Base-by-base conservation (phyloP, 1,140 invertebrate species). In the Heliconius eleuchia region DNA sequence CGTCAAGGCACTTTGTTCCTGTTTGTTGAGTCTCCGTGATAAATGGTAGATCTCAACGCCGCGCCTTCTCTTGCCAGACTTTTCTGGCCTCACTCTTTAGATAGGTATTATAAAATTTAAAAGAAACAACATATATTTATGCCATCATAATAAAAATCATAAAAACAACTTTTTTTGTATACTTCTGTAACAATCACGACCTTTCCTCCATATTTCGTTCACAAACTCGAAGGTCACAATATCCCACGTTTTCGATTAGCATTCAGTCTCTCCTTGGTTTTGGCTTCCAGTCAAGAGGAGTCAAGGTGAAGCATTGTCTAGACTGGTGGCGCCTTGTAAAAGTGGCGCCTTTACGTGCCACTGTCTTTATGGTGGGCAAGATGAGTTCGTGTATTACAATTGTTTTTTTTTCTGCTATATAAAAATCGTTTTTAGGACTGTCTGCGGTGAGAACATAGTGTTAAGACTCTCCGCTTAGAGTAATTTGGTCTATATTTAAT, bases 261-360 rank as follows among this genome's bases (percentile, higher is more conserved):
- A 66, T 66, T 66, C 11, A 2, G 4, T 66, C 13, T 66, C 4
- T 66, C 23, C 23, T 27, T 16, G 6, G 27, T 30, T 72, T 72
- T 72, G 71, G 71, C 71, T 72, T 72, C 71, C 37, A 72, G 71
- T 72, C 71, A 39, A 72, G 34, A 72, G 6, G 60, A 66, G 37
- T 76, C 72, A 78, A 78, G 77, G 77, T 78, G 77, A 78, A 78
- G 57, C 52, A 30, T 74, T 39, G 77, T 78, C 77, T 78, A 78
- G 77, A 78, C 77, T 78, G 27, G 50, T 42, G 77, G 77, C 77
- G 77, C 77, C 77, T 55, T 71, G 57, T 73, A 46, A 9, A 34
- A 60, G 23, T 39, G 72, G 37, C 72, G 19, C 60, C 27, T 30
- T 66, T 66, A 66, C 27, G 60, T 66, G 60, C 60, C 13, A 66